Percentiles rank a stretch among this genome's conserved stretches.
Conservation (phyloP, 2,113 vertebrate genomes). For the Petroica traversi region DNA sequence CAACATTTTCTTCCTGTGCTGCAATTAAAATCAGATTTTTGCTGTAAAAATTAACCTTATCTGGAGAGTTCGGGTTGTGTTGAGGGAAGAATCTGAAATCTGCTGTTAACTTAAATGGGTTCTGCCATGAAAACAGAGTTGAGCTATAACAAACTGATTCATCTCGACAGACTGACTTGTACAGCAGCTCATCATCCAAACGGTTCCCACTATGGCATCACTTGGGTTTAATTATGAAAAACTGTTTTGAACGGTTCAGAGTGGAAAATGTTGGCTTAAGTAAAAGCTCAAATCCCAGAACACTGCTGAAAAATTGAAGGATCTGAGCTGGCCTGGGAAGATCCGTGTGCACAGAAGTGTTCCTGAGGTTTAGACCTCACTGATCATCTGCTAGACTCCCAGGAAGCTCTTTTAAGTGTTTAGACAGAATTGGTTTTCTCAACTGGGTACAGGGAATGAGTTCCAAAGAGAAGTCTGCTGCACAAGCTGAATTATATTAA, state of each 20-base stretch:
- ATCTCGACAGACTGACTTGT: conserved; percentile 15
- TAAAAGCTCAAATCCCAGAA: background rate
- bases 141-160: background rate
- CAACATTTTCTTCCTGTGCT: background rate
- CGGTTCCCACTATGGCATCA: background rate
- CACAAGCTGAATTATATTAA: background rate
- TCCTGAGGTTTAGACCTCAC: conserved; percentile 12
- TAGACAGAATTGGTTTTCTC: conserved; percentile 17
- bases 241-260: background rate
- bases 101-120: background rate
- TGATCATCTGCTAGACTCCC: background rate
- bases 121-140: background rate
- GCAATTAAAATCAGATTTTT: background rate
- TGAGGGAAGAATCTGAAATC: background rate
- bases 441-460: background rate
- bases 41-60: background rate
- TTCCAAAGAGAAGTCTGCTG: background rate
- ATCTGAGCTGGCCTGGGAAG: background rate
- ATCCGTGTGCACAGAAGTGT: background rate
- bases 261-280: background rate
- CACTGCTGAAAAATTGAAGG: background rate
- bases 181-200: background rate
- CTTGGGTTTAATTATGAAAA: conserved; percentile 39
- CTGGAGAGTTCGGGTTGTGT: rapidly evolving
- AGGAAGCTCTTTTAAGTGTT: conserved; percentile 2